Conservation (phyloP, 2,113 vertebrate genomes). For the Salvelinus alpinus region DNA sequence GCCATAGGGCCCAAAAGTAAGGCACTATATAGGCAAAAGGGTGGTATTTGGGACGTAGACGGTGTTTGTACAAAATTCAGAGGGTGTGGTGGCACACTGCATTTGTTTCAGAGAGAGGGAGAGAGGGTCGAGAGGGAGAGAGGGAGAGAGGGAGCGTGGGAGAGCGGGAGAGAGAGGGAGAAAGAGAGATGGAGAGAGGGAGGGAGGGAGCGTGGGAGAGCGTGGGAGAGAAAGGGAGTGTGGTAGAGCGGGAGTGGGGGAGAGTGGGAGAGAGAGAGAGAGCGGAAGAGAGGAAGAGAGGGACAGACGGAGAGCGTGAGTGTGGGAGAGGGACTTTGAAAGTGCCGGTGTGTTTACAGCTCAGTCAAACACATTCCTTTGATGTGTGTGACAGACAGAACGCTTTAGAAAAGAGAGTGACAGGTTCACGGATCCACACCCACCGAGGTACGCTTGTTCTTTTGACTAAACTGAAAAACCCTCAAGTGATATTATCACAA, state of each 20-base stretch:
- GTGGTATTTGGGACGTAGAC: neutral
- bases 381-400: constrained; percentile 40
- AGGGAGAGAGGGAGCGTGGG: too few species aligned
- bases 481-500: constrained; percentile 29
- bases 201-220: too few species aligned
- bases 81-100: too few species aligned
- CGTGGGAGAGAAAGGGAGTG: too few species aligned
- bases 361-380: constrained; percentile 54
- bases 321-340: constrained; percentile 49
- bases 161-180: too few species aligned
- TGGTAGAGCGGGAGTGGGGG: accelerated
- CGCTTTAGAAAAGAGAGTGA: constrained; percentile 28
- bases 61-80: constrained; percentile 59
- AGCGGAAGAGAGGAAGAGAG: too few species aligned
- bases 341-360: constrained; percentile 54
- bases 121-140: neutral
- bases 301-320: neutral
- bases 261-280: too few species aligned
- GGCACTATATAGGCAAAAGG: too few species aligned
- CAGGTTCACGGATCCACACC: constrained; percentile 36
- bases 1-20: too few species aligned
- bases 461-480: constrained; percentile 28
- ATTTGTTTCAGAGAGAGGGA: neutral
- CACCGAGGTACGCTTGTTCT: constrained; percentile 12
- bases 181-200: accelerated